Conservation (phyloP, 2,888 invertebrate genomes). For the Drosophila prolongata region DNA sequence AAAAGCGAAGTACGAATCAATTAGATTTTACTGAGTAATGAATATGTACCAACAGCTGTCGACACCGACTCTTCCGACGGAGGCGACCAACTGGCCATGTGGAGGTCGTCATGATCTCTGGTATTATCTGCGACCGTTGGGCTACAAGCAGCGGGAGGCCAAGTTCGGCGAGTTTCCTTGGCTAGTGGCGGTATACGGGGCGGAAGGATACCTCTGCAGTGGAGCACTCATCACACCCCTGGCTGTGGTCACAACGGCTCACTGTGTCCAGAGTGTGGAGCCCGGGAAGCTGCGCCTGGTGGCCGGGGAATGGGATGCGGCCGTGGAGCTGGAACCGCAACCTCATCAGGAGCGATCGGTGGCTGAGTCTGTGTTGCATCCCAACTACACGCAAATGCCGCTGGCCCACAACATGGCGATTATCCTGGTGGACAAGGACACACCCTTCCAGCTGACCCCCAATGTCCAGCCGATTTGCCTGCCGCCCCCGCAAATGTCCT, state of each 20-base stretch:
- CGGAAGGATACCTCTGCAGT: constrained; percentile 53
- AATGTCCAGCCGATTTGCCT: constrained; percentile 58
- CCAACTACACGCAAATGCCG: constrained; percentile 54
- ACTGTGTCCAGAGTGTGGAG: constrained; percentile 46
- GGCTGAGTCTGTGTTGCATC: constrained; percentile 52
- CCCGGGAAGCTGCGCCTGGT: constrained; percentile 39
- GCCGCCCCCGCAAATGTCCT: constrained; percentile 50
- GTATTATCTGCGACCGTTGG: constrained; percentile 56
- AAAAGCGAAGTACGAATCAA: too few species aligned
- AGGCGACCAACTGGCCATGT: constrained; percentile 30
- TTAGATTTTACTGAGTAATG: too few species aligned
- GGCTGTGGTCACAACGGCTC: constrained; percentile 57
- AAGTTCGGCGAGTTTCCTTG: constrained; percentile 65
- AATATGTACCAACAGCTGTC: background rate
- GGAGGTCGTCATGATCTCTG: constrained; percentile 57
- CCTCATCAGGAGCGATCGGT: constrained; percentile 48
- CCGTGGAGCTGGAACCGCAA: constrained; percentile 54
- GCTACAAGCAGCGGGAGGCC: constrained; percentile 54
- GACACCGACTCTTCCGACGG: background rate
- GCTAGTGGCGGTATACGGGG: constrained; percentile 54
- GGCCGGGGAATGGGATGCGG: constrained; percentile 67
- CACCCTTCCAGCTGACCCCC: constrained; percentile 43
- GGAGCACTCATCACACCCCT: constrained; percentile 54
- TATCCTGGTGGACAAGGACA: constrained; percentile 34
- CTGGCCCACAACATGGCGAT: constrained; percentile 54